Evolutionary conservation across 2,113 vertebrate species (phyloP).

Genomic region (Saccopteryx leptura): DNA sequence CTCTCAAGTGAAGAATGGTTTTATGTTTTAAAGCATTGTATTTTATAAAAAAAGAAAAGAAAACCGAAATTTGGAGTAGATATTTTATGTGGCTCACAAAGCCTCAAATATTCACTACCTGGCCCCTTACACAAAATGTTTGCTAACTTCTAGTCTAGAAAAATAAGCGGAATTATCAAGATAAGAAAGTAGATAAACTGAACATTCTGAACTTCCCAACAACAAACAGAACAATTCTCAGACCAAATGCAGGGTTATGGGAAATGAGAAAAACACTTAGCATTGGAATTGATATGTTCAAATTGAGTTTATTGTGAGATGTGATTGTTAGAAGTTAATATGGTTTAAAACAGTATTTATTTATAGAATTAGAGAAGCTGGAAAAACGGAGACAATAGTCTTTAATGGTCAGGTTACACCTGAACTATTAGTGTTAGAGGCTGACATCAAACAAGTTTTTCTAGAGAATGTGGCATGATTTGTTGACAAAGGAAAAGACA

Average conservation of each 20-base stretch:
- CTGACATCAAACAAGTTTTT: background rate
- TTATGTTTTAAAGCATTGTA: constrained; percentile 6
- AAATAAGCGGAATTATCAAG: constrained; percentile 52
- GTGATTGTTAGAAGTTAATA: background rate
- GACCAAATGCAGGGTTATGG: background rate
- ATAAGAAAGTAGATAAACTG: background rate
- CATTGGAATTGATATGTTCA: background rate
- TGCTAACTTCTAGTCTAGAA: background rate
- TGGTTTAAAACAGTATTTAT: constrained; percentile 1
- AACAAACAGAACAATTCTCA: background rate
- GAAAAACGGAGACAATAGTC: background rate
- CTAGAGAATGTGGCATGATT: background rate
- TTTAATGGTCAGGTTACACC: background rate
- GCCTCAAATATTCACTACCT: background rate
- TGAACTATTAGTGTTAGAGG: background rate
- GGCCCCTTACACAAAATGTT: constrained; percentile 12
- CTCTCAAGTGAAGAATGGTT: background rate
- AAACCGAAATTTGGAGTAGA: background rate
- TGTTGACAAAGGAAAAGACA: background rate
- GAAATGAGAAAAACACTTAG: background rate
- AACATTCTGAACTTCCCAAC: background rate
- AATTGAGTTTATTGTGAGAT: background rate
- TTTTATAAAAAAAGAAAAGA: background rate
- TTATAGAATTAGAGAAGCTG: constrained; percentile 55
- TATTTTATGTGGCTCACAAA: background rate